Evolutionary conservation across 2,797 vertebrate genomes (phyloP), one percentile per base, ranked within the genome.

Genomic region (Mustela erminea): DNA sequence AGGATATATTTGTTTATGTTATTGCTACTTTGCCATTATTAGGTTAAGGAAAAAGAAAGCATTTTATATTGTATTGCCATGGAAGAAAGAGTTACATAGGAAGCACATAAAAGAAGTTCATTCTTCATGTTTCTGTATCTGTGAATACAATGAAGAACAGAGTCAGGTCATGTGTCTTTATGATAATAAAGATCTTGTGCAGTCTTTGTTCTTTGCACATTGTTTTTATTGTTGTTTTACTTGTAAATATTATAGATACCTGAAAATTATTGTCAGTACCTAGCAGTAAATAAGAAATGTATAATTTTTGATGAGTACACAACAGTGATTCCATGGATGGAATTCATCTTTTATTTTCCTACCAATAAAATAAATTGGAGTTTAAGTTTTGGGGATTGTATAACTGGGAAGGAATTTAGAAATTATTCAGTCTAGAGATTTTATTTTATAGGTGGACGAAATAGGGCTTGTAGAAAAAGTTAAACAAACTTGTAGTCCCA

Each of bases 361-460:
- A n/a, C 5, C n/a, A 5, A 72, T n/a, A 54, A 85, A 80, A 41
- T 86, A 80, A 91, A 95, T 35, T 95, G n/a, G 3, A 72, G 35
- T 72, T 35, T 60, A 60, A 25, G 3, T 72, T 72, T 72, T 15
- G 52, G 12, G 10, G 21, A 43, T 72, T 78, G 60, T 86, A 80
- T 80, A 72, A 43, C 62, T 72, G 4, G 14, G 14, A 60, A 62
- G n/a, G 9, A 88, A 86, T 25, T 70, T 70, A 38, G 21, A 75
- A 6, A 41, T 86, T 27, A 52, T 80, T 90, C 10, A 52, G 41
- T 78, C 52, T 7, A 62, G 52, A 91, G 29, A 14, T 93, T 86
- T 58, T 70, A n/a, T 90, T 86, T 86, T 62, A 66, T 84, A 68
- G 72, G 38, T 58, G 32, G 66, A 90, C 62, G 38, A 90, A 90